phyloP scores from a whole-genome alignment of 2,797 vertebrate genomes.

The Darevskia nairensis region DNA sequence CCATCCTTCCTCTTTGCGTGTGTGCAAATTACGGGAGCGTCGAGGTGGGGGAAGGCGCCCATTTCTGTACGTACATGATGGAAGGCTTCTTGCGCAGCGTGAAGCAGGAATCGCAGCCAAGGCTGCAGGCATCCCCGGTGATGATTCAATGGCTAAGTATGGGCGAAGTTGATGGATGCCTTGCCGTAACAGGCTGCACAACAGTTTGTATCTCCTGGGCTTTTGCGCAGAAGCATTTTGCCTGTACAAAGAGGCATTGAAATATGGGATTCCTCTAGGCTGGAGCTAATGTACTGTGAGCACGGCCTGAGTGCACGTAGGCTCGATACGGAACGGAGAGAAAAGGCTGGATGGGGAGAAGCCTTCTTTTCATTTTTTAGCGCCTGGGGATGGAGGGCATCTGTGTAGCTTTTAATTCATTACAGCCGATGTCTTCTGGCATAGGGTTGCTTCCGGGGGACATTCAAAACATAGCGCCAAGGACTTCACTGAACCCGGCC shows the following conservation, averaged over 20 bases:
- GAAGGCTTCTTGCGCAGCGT: not conserved
- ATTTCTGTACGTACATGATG: not conserved
- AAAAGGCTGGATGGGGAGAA: not conserved
- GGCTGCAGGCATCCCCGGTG: not conserved
- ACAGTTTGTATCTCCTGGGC: not conserved
- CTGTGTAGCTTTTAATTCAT: not conserved
- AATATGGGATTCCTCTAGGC: conserved; percentile 13
- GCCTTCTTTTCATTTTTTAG: not conserved
- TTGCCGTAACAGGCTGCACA: not conserved
- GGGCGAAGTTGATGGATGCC: not conserved
- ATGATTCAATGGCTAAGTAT: not conserved
- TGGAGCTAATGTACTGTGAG: not conserved
- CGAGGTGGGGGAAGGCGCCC: not conserved
- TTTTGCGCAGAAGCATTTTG: not conserved
- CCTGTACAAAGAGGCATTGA: conserved; percentile 20
- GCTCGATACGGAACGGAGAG: not conserved
- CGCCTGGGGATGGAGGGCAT: not conserved
- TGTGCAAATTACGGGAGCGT: not conserved
- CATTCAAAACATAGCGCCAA: not conserved
- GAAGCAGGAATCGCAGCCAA: fast-evolving
- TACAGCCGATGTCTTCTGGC: not conserved
- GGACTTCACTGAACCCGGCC: not conserved
- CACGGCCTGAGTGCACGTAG: not conserved
- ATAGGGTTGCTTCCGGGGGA: not conserved
- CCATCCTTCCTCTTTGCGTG: not conserved